Evolutionary conservation across 2,113 vertebrate species (phyloP).

Genomic region (Marmota flaviventris): DNA sequence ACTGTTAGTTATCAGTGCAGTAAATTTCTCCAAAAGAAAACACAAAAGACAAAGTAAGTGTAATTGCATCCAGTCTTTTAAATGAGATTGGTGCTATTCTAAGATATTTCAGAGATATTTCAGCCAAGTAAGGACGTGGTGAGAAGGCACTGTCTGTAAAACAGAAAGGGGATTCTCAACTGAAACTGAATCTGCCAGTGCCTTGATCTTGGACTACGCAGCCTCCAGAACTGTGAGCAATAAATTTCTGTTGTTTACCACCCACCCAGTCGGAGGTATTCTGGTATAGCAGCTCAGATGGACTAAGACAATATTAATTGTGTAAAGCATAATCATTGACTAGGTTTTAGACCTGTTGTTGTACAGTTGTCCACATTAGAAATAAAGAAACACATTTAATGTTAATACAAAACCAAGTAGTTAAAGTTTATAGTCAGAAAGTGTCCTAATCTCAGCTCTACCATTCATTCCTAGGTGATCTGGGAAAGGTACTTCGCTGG

Average conservation of each 20-base stretch:
- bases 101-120: not conserved
- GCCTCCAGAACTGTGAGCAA: too few species aligned
- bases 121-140: too few species aligned
- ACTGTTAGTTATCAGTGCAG: not conserved
- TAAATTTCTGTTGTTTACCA: too few species aligned
- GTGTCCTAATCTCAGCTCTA: not conserved
- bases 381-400: not conserved
- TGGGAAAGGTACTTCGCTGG: not conserved
- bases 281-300: not conserved
- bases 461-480: not conserved
- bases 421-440: not conserved
- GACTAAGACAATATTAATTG: not conserved
- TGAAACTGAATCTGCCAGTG: fast-evolving
- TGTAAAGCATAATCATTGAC: not conserved
- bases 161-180: not conserved
- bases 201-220: not conserved
- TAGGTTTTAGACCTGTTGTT: not conserved
- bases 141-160: not conserved
- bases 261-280: not conserved
- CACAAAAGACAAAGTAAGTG: not conserved
- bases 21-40: not conserved
- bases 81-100: not conserved
- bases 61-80: not conserved
- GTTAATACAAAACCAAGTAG: not conserved
- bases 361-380: not conserved